These are phyloP conservation scores for Choloepus didactylus DNA, from an alignment of 2,797 vertebrate species.

Conservation along the genomic window DNA sequence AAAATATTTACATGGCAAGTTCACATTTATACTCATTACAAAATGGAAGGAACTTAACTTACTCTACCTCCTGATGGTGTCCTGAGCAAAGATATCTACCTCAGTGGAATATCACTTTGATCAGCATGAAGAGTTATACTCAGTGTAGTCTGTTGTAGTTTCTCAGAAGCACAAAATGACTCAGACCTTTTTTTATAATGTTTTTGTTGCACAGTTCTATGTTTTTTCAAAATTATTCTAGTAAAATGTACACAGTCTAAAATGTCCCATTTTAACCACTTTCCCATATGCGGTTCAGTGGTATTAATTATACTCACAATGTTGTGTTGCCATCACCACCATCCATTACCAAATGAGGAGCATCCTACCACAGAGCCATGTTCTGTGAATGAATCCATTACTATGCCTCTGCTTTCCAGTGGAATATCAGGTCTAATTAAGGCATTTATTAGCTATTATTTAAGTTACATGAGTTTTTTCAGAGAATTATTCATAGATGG, in stretches of 20 bases:
- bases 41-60: not conserved
- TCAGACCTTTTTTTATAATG: not conserved
- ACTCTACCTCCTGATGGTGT: not conserved
- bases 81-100: not conserved
- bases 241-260: too few species aligned
- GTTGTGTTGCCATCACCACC: too few species aligned
- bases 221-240: too few species aligned
- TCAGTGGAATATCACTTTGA: not conserved
- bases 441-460: not conserved
- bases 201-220: too few species aligned
- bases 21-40: not conserved
- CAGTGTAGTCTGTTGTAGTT: not conserved
- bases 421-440: not conserved
- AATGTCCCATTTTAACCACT: too few species aligned
- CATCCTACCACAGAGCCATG: rapidly evolving
- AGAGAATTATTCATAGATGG: not conserved
- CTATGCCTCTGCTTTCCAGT: not conserved
- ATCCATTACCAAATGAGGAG: not conserved
- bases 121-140: not conserved
- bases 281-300: too few species aligned
- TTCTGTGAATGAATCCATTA: not conserved
- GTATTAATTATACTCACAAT: too few species aligned
- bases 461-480: not conserved
- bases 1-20: not conserved
- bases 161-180: not conserved